A percentile compares a stretch with the other conserved stretches of the same genome.
Conservation (phyloP, 2,888 invertebrate species). For the Orchesella flavescens region DNA sequence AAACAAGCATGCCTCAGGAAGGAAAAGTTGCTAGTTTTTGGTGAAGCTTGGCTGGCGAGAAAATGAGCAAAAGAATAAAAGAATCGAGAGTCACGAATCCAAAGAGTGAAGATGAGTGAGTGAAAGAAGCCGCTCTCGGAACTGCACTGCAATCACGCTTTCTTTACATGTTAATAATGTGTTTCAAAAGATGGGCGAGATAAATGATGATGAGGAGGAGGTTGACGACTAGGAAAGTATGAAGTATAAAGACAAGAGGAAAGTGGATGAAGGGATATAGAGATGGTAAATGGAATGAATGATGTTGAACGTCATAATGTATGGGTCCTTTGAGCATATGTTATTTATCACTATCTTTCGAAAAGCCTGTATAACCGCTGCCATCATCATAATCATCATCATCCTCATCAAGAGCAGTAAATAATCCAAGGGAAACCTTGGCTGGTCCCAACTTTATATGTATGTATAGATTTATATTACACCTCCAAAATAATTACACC, state of each 20-base stretch:
- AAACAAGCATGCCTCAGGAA: neutral
- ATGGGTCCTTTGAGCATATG: conserved; percentile 44
- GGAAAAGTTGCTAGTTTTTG: neutral
- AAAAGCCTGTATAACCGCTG: neutral
- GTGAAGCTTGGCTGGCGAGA: neutral
- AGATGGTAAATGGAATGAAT: conserved; percentile 36
- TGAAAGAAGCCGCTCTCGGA: neutral
- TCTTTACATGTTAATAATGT: conserved; percentile 34
- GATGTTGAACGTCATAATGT: conserved; percentile 17
- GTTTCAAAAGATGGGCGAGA: conserved; percentile 5
- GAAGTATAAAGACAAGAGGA: neutral
- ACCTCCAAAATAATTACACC: neutral
- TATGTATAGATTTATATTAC: neutral
- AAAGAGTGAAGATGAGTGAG: neutral
- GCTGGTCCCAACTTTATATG: neutral
- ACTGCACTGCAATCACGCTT: conserved; percentile 18
- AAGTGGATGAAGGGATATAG: conserved; percentile 1
- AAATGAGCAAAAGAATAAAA: neutral
- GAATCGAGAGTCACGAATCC: conserved; percentile 14
- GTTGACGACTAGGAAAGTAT: neutral
- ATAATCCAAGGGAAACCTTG: conserved; percentile 4
- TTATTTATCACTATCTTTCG: conserved; percentile 31
- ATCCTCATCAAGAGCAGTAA: no score
- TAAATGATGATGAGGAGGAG: neutral
- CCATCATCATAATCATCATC: conserved; percentile 19